These are phyloP conservation scores for Naja naja DNA, from an alignment of 2,113 vertebrate species.

Conservation along the genomic window DNA sequence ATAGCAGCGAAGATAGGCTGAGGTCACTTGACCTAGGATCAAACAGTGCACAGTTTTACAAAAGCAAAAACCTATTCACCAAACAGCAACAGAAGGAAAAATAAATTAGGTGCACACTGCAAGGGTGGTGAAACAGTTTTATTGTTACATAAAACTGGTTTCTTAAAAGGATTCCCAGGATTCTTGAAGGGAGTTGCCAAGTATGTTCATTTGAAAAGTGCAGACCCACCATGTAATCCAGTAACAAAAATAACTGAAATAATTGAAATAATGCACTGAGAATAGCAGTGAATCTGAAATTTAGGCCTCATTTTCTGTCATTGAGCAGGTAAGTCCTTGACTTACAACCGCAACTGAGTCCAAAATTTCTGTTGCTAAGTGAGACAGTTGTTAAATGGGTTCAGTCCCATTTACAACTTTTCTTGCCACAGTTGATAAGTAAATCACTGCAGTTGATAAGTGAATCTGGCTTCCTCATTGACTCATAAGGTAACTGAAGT, in stretches of 20 bases:
- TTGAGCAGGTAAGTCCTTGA: not conserved
- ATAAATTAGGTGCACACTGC: not conserved
- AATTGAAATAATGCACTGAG: too few relatives aligned
- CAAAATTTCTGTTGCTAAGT: not conserved
- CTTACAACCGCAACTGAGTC: not conserved
- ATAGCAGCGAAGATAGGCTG: not conserved
- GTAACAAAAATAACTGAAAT: not conserved
- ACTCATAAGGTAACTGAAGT: not conserved
- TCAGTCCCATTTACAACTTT: not conserved
- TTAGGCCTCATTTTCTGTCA: not conserved
- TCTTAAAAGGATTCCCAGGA: not conserved
- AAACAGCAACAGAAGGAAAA: not conserved
- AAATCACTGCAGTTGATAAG: not conserved
- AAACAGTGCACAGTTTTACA: slow-evolving; percentile 21
- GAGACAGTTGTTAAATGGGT: not conserved
- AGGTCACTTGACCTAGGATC: not conserved
- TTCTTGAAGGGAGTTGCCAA: not conserved
- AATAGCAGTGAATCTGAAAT: not conserved
- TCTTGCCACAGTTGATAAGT: not conserved
- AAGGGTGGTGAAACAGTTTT: not conserved
- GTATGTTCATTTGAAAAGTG: not conserved
- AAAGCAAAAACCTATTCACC: not conserved
- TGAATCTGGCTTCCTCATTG: not conserved
- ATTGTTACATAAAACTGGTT: not conserved
- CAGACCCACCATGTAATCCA: not conserved